Conservation (phyloP, 2,113 vertebrate species). For the Lepus europaeus region DNA sequence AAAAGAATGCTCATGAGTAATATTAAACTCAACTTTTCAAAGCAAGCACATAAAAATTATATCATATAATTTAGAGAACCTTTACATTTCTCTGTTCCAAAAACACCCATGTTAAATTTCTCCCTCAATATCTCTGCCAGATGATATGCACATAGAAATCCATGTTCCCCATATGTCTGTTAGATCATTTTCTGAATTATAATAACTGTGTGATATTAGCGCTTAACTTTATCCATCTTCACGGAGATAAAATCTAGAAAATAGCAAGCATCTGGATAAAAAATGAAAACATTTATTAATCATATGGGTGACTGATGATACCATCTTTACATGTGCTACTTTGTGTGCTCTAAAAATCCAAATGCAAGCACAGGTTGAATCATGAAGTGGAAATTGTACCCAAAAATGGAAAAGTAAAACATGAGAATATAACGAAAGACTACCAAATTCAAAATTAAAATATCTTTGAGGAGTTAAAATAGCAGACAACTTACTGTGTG, state of each 20-base stretch:
- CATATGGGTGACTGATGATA: neutral
- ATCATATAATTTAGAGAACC: neutral
- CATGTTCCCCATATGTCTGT: neutral
- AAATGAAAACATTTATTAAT: neutral
- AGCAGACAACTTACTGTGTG: neutral
- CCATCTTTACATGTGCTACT: neutral
- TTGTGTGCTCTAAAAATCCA: neutral
- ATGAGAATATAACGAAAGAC: neutral
- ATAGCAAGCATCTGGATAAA: neutral
- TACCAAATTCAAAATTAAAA: neutral
- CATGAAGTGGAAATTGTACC: neutral
- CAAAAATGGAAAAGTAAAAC: neutral
- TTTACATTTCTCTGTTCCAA: neutral
- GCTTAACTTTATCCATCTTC: neutral
- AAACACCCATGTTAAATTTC: neutral
- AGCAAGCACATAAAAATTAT: neutral
- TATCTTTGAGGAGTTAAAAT: neutral
- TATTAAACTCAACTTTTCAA: neutral
- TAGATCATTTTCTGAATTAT: conserved; percentile 29
- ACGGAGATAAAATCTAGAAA: neutral
- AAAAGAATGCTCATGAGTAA: neutral
- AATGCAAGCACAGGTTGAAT: neutral
- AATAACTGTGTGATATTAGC: neutral
- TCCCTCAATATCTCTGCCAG: neutral
- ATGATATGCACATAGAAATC: neutral